Percentiles rank a stretch among this genome's conserved stretches.
Evolutionary conservation across 2,113 vertebrate species (phyloP).

Genomic region (Ranitomeya imitator): DNA sequence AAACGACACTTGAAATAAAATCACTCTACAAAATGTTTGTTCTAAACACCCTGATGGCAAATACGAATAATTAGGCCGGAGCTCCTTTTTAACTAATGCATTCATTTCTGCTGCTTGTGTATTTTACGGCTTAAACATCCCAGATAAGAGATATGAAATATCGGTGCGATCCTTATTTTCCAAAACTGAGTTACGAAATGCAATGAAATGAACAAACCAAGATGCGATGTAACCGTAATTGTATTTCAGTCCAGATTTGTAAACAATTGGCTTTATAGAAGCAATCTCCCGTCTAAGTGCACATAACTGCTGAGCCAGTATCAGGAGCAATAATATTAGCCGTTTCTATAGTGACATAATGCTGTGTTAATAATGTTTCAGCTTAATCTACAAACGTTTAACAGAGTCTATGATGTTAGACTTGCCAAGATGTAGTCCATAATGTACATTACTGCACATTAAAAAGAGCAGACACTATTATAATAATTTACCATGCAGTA

Average conservation of each 20-base stretch:
- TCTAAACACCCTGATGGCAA: background rate
- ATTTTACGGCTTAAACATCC: background rate
- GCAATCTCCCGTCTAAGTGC: conserved; percentile 16
- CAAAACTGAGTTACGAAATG: conserved; percentile 7
- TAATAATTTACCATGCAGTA: conserved; percentile 14
- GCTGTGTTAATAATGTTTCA: conserved; percentile 14
- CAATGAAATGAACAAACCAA: background rate
- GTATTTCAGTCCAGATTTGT: background rate
- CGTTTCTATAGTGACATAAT: conserved; percentile 26
- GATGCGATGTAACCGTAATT: background rate
- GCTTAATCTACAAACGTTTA: conserved; percentile 27
- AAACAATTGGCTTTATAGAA: conserved; percentile 16
- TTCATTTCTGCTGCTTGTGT: background rate
- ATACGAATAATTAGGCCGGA: background rate
- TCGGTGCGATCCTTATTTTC: conserved; percentile 1
- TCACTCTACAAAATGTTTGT: too few species aligned
- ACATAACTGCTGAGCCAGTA: conserved; percentile 23
- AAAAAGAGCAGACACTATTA: conserved; percentile 30
- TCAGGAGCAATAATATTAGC: conserved; percentile 21
- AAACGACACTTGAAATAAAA: too few species aligned
- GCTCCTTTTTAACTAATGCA: background rate
- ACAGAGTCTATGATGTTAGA: conserved; percentile 23
- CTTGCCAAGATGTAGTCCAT: conserved; percentile 26
- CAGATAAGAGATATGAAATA: background rate
- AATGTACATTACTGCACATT: conserved; percentile 25